Evolutionary conservation across 2,113 vertebrate species (phyloP).

Genomic region (Zosterops hypoxanthus): DNA sequence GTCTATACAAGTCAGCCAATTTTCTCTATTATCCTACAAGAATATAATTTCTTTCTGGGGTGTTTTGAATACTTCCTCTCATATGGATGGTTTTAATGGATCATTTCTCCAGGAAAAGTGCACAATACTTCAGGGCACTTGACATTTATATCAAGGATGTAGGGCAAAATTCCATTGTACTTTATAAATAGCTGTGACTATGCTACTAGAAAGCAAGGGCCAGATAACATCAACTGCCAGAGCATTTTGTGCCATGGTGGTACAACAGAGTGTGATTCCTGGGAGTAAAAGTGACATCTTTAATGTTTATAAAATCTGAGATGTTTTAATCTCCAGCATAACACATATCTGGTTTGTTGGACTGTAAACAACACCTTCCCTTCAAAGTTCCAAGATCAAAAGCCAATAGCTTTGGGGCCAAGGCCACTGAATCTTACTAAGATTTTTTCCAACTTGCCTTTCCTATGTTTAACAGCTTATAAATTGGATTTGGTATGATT

Average conservation of each 20-base stretch:
- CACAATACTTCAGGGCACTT: background rate
- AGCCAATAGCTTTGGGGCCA: background rate
- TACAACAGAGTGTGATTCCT: background rate
- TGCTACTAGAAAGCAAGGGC: background rate
- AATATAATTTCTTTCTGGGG: conserved; percentile 10
- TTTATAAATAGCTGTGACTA: background rate
- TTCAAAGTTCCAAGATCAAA: background rate
- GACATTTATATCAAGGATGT: conserved; percentile 41
- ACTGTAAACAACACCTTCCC: background rate
- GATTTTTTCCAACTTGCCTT: background rate
- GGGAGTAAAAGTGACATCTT: background rate
- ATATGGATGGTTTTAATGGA: conserved; percentile 32
- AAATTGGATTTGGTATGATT: conserved; percentile 11
- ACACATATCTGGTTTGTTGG: background rate
- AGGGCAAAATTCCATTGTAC: background rate
- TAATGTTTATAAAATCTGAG: background rate
- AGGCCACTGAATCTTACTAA: background rate
- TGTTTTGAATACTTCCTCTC: conserved; percentile 2
- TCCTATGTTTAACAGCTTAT: background rate
- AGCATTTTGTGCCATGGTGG: background rate
- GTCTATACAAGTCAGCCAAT: background rate
- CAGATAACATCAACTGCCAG: background rate
- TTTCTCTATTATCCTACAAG: background rate
- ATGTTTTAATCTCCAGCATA: background rate
- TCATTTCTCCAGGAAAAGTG: conserved; percentile 23